Percentiles rank a stretch among this genome's conserved stretches.
These are phyloP conservation scores for Bathynomus jamesi DNA, from an alignment of 1,140 invertebrate species.

Conservation along the genomic window DNA sequence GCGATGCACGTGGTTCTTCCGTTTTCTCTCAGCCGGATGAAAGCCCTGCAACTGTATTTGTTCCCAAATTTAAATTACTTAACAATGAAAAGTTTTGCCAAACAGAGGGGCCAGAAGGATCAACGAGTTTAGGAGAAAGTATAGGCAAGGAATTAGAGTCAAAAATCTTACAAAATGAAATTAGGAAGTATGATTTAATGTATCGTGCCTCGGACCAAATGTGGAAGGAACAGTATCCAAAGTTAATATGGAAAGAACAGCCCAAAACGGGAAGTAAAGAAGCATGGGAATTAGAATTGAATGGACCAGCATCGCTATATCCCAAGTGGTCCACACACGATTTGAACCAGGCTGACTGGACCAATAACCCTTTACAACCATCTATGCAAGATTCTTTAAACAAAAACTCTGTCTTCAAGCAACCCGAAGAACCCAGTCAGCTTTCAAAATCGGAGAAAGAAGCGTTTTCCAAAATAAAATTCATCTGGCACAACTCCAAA, in stretches of 20 bases:
- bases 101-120: constrained; percentile 42
- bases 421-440: neutral
- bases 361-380: neutral
- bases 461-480: neutral
- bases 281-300: neutral
- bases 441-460: neutral
- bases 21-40: constrained; percentile 8
- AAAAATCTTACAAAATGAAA: neutral
- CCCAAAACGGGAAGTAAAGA: neutral
- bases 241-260: neutral
- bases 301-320: neutral
- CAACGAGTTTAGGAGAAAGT: neutral
- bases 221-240: neutral
- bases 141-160: neutral
- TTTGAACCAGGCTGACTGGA: neutral
- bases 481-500: neutral
- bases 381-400: neutral
- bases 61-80: constrained; percentile 50
- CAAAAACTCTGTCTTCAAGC: neutral
- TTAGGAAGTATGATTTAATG: neutral
- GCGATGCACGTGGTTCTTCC: no score
- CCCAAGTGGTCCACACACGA: neutral
- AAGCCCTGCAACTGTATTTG: constrained; percentile 42
- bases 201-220: neutral
- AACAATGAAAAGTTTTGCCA: constrained; percentile 53